These are phyloP conservation scores for Bubo blakistoni DNA, from an alignment of 2,113 vertebrate species.

Conservation along the genomic window DNA sequence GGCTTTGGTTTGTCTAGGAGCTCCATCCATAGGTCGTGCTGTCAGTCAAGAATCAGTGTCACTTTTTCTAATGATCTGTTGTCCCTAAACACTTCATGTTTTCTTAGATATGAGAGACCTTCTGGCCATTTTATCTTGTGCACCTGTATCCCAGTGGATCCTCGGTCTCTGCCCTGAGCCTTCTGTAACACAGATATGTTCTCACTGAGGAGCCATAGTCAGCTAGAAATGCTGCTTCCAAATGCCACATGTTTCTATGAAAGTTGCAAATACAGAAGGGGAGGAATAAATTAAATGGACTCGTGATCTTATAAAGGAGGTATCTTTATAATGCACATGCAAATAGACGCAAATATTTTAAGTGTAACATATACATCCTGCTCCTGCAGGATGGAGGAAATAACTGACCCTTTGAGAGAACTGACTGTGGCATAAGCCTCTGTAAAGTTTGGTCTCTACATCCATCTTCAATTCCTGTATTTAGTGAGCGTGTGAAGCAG, in stretches of 20 bases:
- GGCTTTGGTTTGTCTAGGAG: background rate
- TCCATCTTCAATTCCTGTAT: background rate
- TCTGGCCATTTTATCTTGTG: background rate
- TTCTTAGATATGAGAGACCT: background rate
- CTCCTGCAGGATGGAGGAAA: background rate
- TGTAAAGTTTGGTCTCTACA: background rate
- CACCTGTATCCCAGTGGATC: background rate
- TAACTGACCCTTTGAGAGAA: background rate
- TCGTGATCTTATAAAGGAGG: background rate
- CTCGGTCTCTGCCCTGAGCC: background rate
- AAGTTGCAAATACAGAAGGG: background rate
- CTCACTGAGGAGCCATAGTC: background rate
- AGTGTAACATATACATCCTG: background rate
- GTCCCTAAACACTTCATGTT: background rate
- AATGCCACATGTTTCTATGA: background rate
- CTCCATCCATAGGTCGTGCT: rapidly evolving
- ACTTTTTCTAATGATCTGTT: background rate
- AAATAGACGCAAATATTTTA: background rate
- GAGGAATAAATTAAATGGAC: background rate
- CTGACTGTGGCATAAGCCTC: rapidly evolving
- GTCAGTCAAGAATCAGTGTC: background rate
- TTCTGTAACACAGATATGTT: background rate
- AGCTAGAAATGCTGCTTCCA: background rate
- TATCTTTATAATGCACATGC: background rate
- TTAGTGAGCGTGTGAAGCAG: background rate